Conservation (phyloP, 2,888 invertebrate genomes). For the Pecten maximus region DNA sequence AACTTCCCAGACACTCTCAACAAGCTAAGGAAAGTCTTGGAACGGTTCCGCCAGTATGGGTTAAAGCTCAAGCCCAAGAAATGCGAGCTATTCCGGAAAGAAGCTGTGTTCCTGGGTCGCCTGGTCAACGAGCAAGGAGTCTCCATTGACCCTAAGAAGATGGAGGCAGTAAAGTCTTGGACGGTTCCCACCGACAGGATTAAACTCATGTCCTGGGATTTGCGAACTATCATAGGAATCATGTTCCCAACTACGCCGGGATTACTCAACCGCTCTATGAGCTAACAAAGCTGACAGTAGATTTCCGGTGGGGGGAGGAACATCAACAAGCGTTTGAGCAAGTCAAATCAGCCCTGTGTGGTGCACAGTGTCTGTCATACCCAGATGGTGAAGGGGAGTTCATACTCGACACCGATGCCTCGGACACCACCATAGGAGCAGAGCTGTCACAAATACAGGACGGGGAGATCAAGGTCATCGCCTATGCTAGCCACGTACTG, state of each 20-base stretch:
- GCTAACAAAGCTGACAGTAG: slow-evolving; percentile 2
- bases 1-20: slow-evolving; percentile 38
- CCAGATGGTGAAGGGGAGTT: neutral
- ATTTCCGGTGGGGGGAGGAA: slow-evolving; percentile 40
- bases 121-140: slow-evolving; percentile 35
- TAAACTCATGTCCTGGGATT: slow-evolving; percentile 31
- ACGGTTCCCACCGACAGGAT: neutral
- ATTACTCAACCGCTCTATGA: neutral
- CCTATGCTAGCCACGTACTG: slow-evolving; percentile 42
- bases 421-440: slow-evolving; percentile 37
- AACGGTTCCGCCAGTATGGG: slow-evolving; percentile 34
- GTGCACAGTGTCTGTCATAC: slow-evolving; percentile 15
- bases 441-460: slow-evolving; percentile 44
- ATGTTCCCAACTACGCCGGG: neutral
- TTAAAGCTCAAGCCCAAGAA: slow-evolving; percentile 50
- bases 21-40: slow-evolving; percentile 36
- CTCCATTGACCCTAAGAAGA: neutral
- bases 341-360: neutral
- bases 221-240: slow-evolving; percentile 37
- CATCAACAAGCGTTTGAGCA: slow-evolving; percentile 36
- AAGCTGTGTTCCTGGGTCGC: slow-evolving; percentile 43
- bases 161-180: slow-evolving; percentile 21
- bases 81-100: slow-evolving; percentile 41
- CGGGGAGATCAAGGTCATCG: neutral
- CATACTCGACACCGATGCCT: slow-evolving; percentile 48